Percentiles rank a stretch among this genome's conserved stretches.
Evolutionary conservation across 2,888 invertebrate species (phyloP).

Genomic region (Anthrax anthrax): DNA sequence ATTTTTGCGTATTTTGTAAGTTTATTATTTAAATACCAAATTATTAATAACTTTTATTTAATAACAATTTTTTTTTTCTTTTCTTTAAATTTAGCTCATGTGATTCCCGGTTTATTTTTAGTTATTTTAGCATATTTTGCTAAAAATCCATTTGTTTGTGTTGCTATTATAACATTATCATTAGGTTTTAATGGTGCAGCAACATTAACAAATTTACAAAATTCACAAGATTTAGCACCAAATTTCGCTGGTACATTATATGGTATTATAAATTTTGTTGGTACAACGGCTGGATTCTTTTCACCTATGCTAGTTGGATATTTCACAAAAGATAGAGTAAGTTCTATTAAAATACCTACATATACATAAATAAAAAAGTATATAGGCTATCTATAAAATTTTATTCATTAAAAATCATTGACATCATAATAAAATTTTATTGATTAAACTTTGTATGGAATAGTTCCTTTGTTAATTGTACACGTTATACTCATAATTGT

Average conservation of each 20-base stretch:
- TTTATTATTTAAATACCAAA: conserved; percentile 4
- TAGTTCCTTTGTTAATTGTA: too few species aligned
- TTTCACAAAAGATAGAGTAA: conserved; percentile 40
- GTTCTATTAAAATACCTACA: conserved; percentile 15
- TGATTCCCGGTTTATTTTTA: conserved; percentile 42
- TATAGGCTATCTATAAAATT: too few species aligned
- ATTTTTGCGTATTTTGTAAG: conserved; percentile 50
- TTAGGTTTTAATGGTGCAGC: conserved; percentile 52
- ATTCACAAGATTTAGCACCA: conserved; percentile 56
- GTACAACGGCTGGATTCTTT: conserved; percentile 54
- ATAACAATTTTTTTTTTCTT: neutral
- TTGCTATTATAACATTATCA: conserved; percentile 51
- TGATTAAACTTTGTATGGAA: too few species aligned
- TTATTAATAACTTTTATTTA: neutral
- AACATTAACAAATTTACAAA: conserved; percentile 45
- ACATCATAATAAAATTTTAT: too few species aligned
- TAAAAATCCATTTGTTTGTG: conserved; percentile 45
- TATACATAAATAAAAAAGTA: neutral
- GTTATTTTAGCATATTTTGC: conserved; percentile 44
- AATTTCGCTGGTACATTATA: conserved; percentile 58
- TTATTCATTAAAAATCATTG: too few species aligned
- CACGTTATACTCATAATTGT: too few species aligned
- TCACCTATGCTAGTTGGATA: conserved; percentile 54
- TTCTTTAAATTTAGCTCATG: conserved; percentile 34
- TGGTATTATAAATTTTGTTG: conserved; percentile 59